Base-by-base conservation (phyloP, 2,888 invertebrate genomes). In the Chymomyza fuscimana region DNA sequence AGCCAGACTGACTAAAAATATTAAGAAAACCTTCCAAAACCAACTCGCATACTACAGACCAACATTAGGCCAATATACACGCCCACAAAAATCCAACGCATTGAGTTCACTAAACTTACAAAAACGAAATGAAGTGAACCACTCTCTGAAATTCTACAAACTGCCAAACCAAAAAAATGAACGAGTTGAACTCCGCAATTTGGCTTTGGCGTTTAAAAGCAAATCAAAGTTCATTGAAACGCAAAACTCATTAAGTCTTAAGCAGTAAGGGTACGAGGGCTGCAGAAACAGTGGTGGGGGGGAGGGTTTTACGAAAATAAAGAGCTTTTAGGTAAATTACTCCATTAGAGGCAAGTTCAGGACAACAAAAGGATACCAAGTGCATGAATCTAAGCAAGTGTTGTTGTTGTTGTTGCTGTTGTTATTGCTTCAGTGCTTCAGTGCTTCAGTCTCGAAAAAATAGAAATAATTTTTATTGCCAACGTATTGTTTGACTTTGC, bases 381-480 rank as follows among this genome's bases (percentile, higher is more conserved):
- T 46, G 40, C 40, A 15, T 25, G 52, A 64, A 64, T 52, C 54
- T n/a, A 15, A 64, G 54, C 63, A 32, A 64, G 52, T 52, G 51
- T 64, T 54, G 25, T 10, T 7, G 25, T 72, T 77, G 69, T 76
- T 77, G 67, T 67, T 73, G 69, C 46, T 66, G n/a, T n/a, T n/a
- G n/a, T 76, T 4, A 22, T 29, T 29, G 19, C 6, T 58, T 58
- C 3, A 61, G 32, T 32, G n/a, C 46, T 66, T 76, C 19, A 22
- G 56, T 29, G 19, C 6, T 58, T 58, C 3, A 61, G 32, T 32
- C 32, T 32, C 32, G 32, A 56, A 40, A 56, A 65, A 67, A 64
- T 56, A 72, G 63, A 67, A 63, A 72, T 71, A 60, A 69, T 65
- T 75, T 75, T 76, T 70, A 77, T 71, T 66, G 76, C 66, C 54